These are phyloP conservation scores for Euura lappo DNA, from an alignment of 1,140 invertebrate genomes.

Conservation along the genomic window DNA sequence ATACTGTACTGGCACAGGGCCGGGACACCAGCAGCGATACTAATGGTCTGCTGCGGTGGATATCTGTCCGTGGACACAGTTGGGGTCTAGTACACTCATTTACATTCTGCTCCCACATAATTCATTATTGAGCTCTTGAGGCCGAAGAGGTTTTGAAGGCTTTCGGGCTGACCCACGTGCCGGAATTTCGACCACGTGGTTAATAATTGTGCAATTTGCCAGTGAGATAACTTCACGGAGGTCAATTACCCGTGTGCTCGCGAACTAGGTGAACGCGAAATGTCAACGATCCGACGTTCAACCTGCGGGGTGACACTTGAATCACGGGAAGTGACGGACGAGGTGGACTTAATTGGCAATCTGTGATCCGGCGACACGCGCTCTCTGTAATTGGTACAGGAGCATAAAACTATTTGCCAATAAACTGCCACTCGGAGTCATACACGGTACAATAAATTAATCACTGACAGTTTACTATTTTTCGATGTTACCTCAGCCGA, in stretches of 20 bases:
- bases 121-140: background rate
- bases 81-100: constrained; percentile 1
- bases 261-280: background rate
- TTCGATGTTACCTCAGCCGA: background rate
- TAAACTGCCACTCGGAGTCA: background rate
- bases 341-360: background rate
- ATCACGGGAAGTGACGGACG: background rate
- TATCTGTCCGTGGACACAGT: constrained; percentile 3
- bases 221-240: too few species aligned
- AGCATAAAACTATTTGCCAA: constrained; percentile 7
- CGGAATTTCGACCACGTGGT: background rate
- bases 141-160: background rate
- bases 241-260: too few species aligned
- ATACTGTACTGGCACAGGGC: background rate
- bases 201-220: too few species aligned
- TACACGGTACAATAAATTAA: too few species aligned
- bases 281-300: background rate
- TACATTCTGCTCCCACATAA: constrained; percentile 4
- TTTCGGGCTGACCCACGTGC: background rate
- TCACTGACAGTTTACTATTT: too few species aligned
- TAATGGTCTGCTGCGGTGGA: background rate
- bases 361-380: constrained; percentile 1
- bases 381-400: background rate
- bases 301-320: background rate
- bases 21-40: constrained; percentile 4